phyloP scores from a whole-genome alignment of 2,888 invertebrate genomes.

The Galerucella calmariensis region DNA sequence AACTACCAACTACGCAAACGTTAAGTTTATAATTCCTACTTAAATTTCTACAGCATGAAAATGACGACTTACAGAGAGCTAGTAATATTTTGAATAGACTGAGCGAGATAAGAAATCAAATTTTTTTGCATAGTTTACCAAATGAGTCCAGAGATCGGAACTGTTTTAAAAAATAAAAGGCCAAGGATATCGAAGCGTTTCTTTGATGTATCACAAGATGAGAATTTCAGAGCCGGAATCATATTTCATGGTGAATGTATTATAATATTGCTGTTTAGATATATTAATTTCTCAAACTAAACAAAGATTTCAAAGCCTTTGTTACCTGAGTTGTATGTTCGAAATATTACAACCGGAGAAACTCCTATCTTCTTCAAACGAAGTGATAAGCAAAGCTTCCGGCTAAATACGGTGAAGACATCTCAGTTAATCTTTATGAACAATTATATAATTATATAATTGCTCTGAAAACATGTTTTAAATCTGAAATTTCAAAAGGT shows the following conservation, averaged over 20 bases:
- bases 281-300: slow-evolving; percentile 41
- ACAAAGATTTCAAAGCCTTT: slow-evolving; percentile 20
- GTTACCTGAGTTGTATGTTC: slow-evolving; percentile 16
- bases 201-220: slow-evolving; percentile 49
- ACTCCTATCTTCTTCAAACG: slow-evolving; percentile 52
- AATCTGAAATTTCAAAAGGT: slow-evolving; percentile 46
- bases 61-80: slow-evolving; percentile 45
- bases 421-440: slow-evolving; percentile 47
- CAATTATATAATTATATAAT: slow-evolving; percentile 48
- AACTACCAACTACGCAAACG: no score
- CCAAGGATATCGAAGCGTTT: slow-evolving; percentile 19
- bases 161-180: slow-evolving; percentile 18
- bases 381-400: slow-evolving; percentile 39
- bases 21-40: no score
- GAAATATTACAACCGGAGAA: slow-evolving; percentile 45
- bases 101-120: slow-evolving; percentile 40
- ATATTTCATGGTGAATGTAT: slow-evolving; percentile 38
- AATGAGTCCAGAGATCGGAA: slow-evolving; percentile 35
- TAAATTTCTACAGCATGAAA: slow-evolving; percentile 40
- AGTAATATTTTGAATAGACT: slow-evolving; percentile 45
- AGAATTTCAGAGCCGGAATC: slow-evolving; percentile 44
- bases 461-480: slow-evolving; percentile 42
- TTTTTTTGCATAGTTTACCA: slow-evolving; percentile 24
- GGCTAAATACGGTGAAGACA: slow-evolving; percentile 46
- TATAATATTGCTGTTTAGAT: slow-evolving; percentile 29